Percentiles rank a stretch among this genome's conserved stretches.
Evolutionary conservation across 2,888 invertebrate genomes (phyloP).

Genomic region (Synergus itoensis): DNA sequence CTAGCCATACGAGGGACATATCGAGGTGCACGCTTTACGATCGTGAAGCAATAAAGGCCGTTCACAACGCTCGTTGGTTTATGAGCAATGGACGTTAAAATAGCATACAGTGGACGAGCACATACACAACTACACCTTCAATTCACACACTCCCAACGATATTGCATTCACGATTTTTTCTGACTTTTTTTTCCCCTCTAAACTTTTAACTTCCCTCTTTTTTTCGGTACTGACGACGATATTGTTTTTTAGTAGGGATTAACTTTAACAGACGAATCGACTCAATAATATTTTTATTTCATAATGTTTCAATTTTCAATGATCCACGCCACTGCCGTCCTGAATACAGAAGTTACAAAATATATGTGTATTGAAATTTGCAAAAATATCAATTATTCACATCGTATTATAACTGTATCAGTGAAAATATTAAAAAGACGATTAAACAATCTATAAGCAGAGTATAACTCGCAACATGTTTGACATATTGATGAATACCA

Average conservation of each 20-base stretch:
- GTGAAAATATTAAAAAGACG: neutral
- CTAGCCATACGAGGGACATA: constrained; percentile 43
- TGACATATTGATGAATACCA: constrained; percentile 34
- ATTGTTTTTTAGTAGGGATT: neutral
- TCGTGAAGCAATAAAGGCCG: constrained; percentile 55
- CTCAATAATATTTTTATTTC: neutral
- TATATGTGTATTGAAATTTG: too few species aligned
- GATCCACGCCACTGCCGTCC: too few species aligned
- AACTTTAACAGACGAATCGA: neutral
- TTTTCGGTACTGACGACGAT: neutral
- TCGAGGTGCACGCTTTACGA: constrained; percentile 41
- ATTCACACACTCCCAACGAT: constrained; percentile 2
- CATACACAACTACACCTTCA: neutral
- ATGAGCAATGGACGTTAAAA: constrained; percentile 58
- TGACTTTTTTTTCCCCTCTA: neutral
- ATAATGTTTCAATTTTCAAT: neutral
- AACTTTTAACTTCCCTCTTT: neutral
- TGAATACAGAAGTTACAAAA: too few species aligned
- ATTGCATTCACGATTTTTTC: constrained; percentile 15
- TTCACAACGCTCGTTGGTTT: constrained; percentile 68
- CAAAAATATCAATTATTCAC: too few species aligned
- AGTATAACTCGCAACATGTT: constrained; percentile 16
- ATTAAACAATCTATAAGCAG: neutral
- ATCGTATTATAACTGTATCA: neutral
- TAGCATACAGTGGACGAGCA: neutral